Evolutionary conservation across 2,797 vertebrate genomes (phyloP), one percentile per base, ranked within the genome.

Genomic region (Aphelocoma californica): DNA sequence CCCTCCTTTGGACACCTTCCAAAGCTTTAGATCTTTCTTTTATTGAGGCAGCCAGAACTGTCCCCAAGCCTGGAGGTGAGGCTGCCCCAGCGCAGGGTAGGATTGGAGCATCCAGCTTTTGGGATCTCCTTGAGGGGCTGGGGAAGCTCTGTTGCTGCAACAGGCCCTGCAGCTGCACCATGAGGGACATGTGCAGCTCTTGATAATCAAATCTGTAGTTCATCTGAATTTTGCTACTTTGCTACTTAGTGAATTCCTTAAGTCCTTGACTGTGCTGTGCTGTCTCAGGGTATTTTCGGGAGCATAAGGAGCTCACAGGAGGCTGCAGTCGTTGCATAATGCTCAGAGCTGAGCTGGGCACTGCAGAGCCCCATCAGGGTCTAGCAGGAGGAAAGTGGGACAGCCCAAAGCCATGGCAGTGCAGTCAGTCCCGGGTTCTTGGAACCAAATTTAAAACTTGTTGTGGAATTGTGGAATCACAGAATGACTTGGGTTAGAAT

Each of bases 21-120:
- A 83, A 4, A 64, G 42, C 25, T 73, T 17, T 53, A 31, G 60
- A 5, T 31, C 44, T 26, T 21, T 25, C 3, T 67, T 67, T 8
- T 6, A 6, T 1, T 21, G 70, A 15, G 9, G 7, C 36, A 36
- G 2, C 36, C 61, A 50, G 44, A 10, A 1, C 4, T 10, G 44
- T 15, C 24, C 29, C 34, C 58, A 40, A 50, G 18, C 1, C 34
- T 54, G 58, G 29, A 8, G 40, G 8, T 36, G 70, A 42, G 20
- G 51, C 42, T 6, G 6, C 7, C 51, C 14, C 51, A 34, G 70
- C 4, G 4, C 48, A 23, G 61, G 36, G 31, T 3, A 3, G 31
- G 25, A 15, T 6, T 62, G 9, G 38, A 51, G 21, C 28, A 14
- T 29, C 15, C 65, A 36, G 24, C 6, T 13, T 81, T 67, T 54